Percentiles rank a stretch among this genome's conserved stretches.
Conservation (phyloP, 2,888 invertebrate species). For the Desoria tigrina region DNA sequence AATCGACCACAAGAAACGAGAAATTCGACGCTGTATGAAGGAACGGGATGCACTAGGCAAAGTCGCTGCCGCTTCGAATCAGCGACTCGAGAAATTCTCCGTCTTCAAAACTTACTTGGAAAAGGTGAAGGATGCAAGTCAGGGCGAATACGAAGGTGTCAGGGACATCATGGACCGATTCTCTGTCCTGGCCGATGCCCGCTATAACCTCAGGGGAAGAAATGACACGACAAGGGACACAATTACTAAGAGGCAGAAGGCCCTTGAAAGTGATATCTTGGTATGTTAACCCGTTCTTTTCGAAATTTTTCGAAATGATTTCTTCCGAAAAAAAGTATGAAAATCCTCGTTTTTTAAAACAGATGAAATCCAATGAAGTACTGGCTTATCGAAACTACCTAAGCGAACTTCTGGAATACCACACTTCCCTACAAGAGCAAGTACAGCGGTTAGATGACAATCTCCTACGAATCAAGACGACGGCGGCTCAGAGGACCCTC, state of each 20-base stretch:
- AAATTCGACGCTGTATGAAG: slow-evolving; percentile 39
- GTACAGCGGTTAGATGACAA: slow-evolving; percentile 45
- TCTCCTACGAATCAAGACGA: slow-evolving; percentile 46
- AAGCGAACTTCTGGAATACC: slow-evolving; percentile 46
- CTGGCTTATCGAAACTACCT: slow-evolving; percentile 49
- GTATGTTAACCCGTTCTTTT: too few relatives aligned
- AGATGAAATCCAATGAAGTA: slow-evolving; percentile 47
- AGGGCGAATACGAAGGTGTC: slow-evolving; percentile 48
- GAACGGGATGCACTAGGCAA: slow-evolving; percentile 32
- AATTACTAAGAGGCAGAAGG: slow-evolving; percentile 37
- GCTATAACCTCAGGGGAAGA: slow-evolving; percentile 29
- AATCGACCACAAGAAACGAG: slow-evolving; percentile 31
- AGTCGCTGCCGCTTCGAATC: slow-evolving; percentile 31
- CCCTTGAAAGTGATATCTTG: slow-evolving; percentile 40
- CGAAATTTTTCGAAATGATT: not conserved
- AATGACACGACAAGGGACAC: slow-evolving; percentile 35
- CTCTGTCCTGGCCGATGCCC: slow-evolving; percentile 40
- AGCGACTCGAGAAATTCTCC: slow-evolving; percentile 41
- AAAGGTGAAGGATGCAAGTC: slow-evolving; percentile 42
- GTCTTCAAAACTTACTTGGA: slow-evolving; percentile 49
- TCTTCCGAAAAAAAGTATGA: not conserved
- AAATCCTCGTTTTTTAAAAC: not conserved
- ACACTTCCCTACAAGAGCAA: slow-evolving; percentile 40
- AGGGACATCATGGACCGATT: slow-evolving; percentile 51
- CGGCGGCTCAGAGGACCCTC: slow-evolving; percentile 49